Percentiles rank a stretch among this genome's conserved stretches.
Conservation (phyloP, 2,797 vertebrate genomes). For the Schizopygopsis pylzovi region DNA sequence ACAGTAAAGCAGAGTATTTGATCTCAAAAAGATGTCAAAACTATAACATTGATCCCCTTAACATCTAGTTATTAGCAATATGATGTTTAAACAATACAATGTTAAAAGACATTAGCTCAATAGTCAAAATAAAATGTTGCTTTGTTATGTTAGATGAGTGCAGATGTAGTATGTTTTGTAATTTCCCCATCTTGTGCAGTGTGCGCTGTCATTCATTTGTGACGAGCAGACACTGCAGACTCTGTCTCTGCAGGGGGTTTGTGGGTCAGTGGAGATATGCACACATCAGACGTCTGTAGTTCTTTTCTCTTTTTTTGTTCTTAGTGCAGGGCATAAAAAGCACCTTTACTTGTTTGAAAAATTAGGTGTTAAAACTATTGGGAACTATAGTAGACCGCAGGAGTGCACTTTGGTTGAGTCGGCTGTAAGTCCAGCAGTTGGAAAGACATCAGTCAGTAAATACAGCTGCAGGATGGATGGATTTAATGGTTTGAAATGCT, state of each 20-base stretch:
- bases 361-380: conserved; percentile 17
- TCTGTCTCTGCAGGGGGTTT: background rate
- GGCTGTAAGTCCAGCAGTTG: background rate
- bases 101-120: background rate
- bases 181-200: background rate
- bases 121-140: background rate
- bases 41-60: background rate
- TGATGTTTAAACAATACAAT: background rate
- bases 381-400: background rate
- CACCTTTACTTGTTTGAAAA: conserved; percentile 18
- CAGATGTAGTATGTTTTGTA: conserved; percentile 10
- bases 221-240: conserved; percentile 9
- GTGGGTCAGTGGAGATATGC: conserved; percentile 17
- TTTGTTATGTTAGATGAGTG: background rate
- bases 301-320: background rate
- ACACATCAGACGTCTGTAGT: background rate
- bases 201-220: conserved; percentile 7
- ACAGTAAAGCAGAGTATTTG: background rate
- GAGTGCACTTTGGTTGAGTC: conserved; percentile 3
- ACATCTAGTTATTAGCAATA: background rate
- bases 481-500: background rate
- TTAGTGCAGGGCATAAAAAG: background rate
- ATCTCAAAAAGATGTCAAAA: background rate
- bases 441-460: background rate
- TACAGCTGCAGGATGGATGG: background rate